Evolutionary conservation across 2,113 vertebrate species (phyloP).

Genomic region (Penelope pileata): DNA sequence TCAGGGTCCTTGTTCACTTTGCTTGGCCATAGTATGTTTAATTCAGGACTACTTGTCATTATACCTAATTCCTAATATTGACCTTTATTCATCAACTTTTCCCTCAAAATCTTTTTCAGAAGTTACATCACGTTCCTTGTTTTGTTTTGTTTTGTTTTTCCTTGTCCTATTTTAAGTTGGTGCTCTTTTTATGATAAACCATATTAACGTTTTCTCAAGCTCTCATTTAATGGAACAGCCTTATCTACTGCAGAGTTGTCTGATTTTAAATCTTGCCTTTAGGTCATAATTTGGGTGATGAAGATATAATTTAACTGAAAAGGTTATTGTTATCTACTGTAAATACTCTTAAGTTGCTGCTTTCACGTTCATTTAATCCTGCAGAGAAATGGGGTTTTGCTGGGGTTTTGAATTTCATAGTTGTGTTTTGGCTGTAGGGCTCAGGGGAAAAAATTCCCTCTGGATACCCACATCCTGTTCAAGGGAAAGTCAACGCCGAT

Average conservation of each 20-base stretch:
- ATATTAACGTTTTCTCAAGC: not conserved
- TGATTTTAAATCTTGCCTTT: conserved; percentile 15
- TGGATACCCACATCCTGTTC: not conserved
- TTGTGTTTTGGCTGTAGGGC: not conserved
- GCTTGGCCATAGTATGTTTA: accelerated
- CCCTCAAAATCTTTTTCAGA: not conserved
- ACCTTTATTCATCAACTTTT: not conserved
- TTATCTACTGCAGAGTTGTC: not conserved
- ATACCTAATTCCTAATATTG: not conserved
- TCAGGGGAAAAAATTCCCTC: not conserved
- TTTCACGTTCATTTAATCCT: not conserved
- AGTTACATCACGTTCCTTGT: not conserved
- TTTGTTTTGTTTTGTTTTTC: not conserved
- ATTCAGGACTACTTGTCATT: not conserved
- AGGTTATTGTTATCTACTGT: not conserved
- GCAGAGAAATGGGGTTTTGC: not conserved
- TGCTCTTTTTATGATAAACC: not conserved
- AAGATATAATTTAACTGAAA: not conserved
- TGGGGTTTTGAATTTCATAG: not conserved
- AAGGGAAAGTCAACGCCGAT: not conserved
- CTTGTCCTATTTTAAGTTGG: not conserved
- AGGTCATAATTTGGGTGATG: conserved; percentile 12
- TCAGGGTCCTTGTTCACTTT: not conserved
- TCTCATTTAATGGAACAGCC: not conserved
- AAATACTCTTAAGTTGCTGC: not conserved